Evolutionary conservation across 35 echinoderm and acorn worm species (phyloP).

Genomic region (Eucidaris tribuloides): DNA sequence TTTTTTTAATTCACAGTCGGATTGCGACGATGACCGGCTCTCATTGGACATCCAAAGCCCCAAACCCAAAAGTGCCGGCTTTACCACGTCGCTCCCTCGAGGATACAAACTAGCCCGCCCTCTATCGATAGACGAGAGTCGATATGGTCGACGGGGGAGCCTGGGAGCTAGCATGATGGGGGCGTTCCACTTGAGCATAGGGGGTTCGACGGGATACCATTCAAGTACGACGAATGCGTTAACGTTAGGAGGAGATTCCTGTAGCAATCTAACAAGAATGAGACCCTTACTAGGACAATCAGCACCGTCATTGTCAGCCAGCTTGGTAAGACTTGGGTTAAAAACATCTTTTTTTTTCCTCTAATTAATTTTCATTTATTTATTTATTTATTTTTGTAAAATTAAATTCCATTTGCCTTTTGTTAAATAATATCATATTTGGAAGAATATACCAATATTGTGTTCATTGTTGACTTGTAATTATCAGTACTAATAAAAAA

Average conservation of each 20-base stretch:
- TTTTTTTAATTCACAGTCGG: constrained; percentile 53
- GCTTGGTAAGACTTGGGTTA: constrained; percentile 97
- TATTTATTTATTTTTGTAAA: too few relatives aligned
- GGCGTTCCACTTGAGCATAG: constrained; percentile 2
- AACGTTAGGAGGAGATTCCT: constrained; percentile 68
- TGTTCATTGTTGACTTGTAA: too few relatives aligned
- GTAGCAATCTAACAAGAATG: constrained; percentile 79
- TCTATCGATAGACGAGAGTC: constrained; percentile 87
- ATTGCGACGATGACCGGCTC: constrained; percentile 73
- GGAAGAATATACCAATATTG: too few relatives aligned
- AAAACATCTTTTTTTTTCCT: too few relatives aligned
- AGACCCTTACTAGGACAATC: constrained; percentile 92
- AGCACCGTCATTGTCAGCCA: constrained; percentile 90
- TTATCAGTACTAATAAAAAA: too few relatives aligned
- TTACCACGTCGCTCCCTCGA: constrained; percentile 81
- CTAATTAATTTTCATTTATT: too few relatives aligned
- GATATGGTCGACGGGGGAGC: constrained; percentile 72
- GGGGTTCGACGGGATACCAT: constrained; percentile 67
- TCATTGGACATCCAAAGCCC: constrained; percentile 33
- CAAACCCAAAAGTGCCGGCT: constrained; percentile 68
- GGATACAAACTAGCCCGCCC: constrained; percentile 75
- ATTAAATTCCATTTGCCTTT: too few relatives aligned
- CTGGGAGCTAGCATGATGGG: constrained; percentile 39
- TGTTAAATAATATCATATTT: too few relatives aligned
- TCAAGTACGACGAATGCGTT: constrained; percentile 93